These are phyloP conservation scores for Drosophila subsilvestris DNA, from an alignment of 2,888 invertebrate genomes.

Conservation along the genomic window DNA sequence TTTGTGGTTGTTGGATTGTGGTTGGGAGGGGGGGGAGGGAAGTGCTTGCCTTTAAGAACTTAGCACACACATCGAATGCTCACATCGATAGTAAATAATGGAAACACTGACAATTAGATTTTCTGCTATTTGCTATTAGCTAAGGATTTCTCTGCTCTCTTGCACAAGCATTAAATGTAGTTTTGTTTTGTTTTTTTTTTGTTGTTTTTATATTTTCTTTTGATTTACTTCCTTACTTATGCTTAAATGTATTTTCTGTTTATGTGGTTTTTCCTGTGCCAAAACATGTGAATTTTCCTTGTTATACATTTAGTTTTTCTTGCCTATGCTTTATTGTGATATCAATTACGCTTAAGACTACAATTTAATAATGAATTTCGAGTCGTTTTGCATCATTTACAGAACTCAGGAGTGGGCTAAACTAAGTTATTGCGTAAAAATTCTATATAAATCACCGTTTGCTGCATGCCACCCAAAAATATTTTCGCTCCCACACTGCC, in stretches of 20 bases:
- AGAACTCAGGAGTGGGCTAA: slow-evolving; percentile 57
- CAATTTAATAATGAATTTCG: slow-evolving; percentile 55
- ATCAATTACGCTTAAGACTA: slow-evolving; percentile 70
- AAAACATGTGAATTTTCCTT: slow-evolving; percentile 65
- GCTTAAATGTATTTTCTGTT: slow-evolving; percentile 65
- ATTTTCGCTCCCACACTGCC: slow-evolving; percentile 6
- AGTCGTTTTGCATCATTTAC: slow-evolving; percentile 50
- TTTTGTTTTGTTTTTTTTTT: slow-evolving; percentile 30
- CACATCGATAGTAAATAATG: slow-evolving; percentile 67
- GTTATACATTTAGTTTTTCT: slow-evolving; percentile 10
- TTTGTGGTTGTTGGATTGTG: slow-evolving; percentile 14
- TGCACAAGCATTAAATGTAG: slow-evolving; percentile 68
- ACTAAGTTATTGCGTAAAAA: slow-evolving; percentile 62
- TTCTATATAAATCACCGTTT: slow-evolving; percentile 72
- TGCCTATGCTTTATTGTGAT: slow-evolving; percentile 51
- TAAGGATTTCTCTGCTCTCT: slow-evolving; percentile 52
- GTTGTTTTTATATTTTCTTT: slow-evolving; percentile 19
- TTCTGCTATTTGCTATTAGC: slow-evolving; percentile 68
- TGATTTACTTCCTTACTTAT: slow-evolving; percentile 54
- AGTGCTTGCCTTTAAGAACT: slow-evolving; percentile 51
- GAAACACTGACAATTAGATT: slow-evolving; percentile 75
- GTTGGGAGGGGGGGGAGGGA: slow-evolving; percentile 25
- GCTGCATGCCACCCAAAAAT: slow-evolving; percentile 63
- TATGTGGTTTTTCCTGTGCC: slow-evolving; percentile 58
- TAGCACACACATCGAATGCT: slow-evolving; percentile 67